Evolutionary conservation across 2,113 vertebrate genomes (phyloP).

Genomic region (Dipodomys stephensi): DNA sequence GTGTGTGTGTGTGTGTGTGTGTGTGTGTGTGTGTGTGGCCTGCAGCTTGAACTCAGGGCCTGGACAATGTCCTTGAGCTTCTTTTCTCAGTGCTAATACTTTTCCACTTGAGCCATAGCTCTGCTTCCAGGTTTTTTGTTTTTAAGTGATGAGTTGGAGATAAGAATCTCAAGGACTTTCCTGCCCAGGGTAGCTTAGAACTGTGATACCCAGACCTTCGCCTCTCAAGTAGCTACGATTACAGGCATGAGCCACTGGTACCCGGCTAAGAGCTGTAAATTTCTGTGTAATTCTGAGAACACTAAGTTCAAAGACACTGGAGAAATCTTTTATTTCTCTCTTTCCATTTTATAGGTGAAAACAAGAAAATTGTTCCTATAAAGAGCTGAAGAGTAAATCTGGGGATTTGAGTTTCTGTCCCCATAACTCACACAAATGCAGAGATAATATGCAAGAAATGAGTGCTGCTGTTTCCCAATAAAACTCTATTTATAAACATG

Average conservation of each 20-base stretch:
- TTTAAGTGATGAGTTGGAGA: too few species aligned
- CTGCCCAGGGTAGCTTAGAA: too few species aligned
- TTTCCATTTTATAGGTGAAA: background rate
- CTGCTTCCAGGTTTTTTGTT: too few species aligned
- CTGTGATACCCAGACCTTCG: too few species aligned
- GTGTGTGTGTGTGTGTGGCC: background rate
- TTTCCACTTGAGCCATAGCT: too few species aligned
- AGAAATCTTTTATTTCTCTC: background rate
- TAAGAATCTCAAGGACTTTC: too few species aligned
- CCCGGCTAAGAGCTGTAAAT: background rate
- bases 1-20: too few species aligned
- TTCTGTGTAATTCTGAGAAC: conserved; percentile 6
- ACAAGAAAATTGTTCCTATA: background rate
- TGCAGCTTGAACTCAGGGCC: too few species aligned
- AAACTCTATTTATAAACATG: conserved; percentile 18
- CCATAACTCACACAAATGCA: background rate
- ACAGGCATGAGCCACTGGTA: too few species aligned
- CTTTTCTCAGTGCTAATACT: too few species aligned
- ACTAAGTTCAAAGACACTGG: background rate
- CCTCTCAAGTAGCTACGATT: too few species aligned
- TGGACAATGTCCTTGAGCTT: too few species aligned
- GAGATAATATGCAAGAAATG: background rate
- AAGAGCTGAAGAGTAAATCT: background rate
- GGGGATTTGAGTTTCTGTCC: background rate
- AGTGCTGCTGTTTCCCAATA: background rate